Percentiles rank a stretch among this genome's conserved stretches.
Evolutionary conservation across 2,797 vertebrate species (phyloP).

Genomic region (Lepilemur septentrionalis): DNA sequence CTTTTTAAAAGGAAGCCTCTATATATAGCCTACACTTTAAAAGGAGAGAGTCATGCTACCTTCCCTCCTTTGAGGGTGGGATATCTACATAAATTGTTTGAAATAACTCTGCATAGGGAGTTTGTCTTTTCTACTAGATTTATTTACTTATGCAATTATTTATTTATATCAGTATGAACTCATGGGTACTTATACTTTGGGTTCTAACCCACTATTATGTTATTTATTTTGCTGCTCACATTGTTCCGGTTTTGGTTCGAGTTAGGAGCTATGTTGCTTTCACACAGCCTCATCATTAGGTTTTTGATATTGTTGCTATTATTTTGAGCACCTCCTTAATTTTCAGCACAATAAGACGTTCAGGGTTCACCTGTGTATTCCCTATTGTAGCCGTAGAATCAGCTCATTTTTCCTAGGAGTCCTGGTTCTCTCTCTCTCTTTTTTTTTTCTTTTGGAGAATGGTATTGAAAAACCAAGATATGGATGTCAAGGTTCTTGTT

Average conservation of each 20-base stretch:
- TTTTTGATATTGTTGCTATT: not conserved
- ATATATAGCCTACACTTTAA: not conserved
- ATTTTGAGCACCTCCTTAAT: not conserved
- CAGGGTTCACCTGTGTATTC: not conserved
- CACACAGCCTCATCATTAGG: not conserved
- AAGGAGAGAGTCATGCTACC: not conserved
- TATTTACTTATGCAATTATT: not conserved
- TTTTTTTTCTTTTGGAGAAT: not conserved
- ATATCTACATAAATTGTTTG: not conserved
- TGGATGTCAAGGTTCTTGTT: not conserved
- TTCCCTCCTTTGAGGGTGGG: not conserved
- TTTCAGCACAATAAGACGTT: not conserved
- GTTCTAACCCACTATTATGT: not conserved
- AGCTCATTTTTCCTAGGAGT: not conserved
- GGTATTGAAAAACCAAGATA: not conserved
- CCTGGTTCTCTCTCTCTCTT: not conserved
- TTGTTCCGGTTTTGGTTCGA: not conserved
- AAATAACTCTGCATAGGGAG: not conserved
- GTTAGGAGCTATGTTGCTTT: not conserved
- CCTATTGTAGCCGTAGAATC: not conserved
- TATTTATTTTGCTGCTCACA: not conserved
- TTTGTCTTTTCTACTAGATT: not conserved
- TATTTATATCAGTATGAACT: not conserved
- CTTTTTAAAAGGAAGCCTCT: not conserved
- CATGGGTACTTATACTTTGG: not conserved